phyloP scores from a whole-genome alignment of 2,888 invertebrate genomes.

The Heliothis peltigera region DNA sequence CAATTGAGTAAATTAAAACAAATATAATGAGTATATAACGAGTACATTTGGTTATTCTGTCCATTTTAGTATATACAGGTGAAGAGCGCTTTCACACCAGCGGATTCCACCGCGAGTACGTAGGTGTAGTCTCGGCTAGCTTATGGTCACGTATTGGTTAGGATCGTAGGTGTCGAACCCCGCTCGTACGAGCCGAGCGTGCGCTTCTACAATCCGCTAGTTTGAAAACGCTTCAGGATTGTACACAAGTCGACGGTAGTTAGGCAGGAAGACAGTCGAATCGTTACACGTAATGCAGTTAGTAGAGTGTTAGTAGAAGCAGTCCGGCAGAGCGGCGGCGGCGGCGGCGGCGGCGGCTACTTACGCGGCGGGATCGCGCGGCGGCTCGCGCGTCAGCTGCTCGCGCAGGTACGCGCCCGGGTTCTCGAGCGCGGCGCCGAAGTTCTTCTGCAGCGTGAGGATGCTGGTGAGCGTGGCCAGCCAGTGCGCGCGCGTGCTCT shows the following conservation, averaged over 20 bases:
- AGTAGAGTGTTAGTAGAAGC: slow-evolving; percentile 27
- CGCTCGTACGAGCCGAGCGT: too few species aligned
- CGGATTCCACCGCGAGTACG: too few species aligned
- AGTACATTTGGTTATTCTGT: too few species aligned
- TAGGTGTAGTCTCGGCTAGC: too few species aligned
- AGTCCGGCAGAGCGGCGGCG: slow-evolving; percentile 12
- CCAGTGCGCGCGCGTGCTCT: slow-evolving; percentile 95
- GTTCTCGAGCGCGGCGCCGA: slow-evolving; percentile 98
- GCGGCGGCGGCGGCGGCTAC: slow-evolving; percentile 62
- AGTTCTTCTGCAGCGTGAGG: slow-evolving; percentile 97
- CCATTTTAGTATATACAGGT: slow-evolving; percentile 39
- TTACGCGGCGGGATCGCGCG: slow-evolving; percentile 80
- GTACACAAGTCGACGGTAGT: slow-evolving; percentile 28
- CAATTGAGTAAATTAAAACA: too few species aligned
- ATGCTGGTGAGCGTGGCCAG: slow-evolving; percentile 95
- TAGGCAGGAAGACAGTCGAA: slow-evolving; percentile 22
- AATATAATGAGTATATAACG: too few species aligned
- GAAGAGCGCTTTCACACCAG: slow-evolving; percentile 12
- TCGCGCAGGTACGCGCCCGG: slow-evolving; percentile 92
- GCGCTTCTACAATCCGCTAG: too few species aligned
- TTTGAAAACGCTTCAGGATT: too few species aligned
- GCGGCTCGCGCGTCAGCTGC: slow-evolving; percentile 75
- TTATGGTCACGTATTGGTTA: too few species aligned
- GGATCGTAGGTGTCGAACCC: too few species aligned
- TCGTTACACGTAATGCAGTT: too few species aligned